Percentiles rank a stretch among this genome's conserved stretches.
These are phyloP conservation scores for Pharmacophagus antenor DNA, from an alignment of 2,888 invertebrate genomes.

Conservation along the genomic window DNA sequence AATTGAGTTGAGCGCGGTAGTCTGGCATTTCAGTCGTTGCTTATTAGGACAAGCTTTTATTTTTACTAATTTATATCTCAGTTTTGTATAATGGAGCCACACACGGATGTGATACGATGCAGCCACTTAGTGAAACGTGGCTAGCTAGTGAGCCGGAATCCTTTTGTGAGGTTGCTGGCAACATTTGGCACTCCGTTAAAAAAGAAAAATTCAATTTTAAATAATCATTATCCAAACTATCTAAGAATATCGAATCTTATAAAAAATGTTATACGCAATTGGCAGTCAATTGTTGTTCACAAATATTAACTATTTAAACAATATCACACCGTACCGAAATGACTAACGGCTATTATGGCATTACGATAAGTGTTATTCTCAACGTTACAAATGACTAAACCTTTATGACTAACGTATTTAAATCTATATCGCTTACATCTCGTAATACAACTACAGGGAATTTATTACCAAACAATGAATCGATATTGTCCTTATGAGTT, in stretches of 20 bases:
- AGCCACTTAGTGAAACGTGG: conserved; percentile 45
- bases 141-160: conserved; percentile 45
- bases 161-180: conserved; percentile 45
- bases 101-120: conserved; percentile 38
- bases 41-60: conserved; percentile 67
- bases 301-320: conserved; percentile 69
- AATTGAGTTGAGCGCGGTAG: conserved; percentile 43
- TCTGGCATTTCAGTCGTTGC: conserved; percentile 66
- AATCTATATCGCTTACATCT: conserved; percentile 69
- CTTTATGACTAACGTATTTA: conserved; percentile 57
- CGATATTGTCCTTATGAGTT: conserved; percentile 80
- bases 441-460: conserved; percentile 64
- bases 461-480: conserved; percentile 71
- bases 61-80: conserved; percentile 53
- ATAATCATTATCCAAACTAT: conserved; percentile 71
- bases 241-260: conserved; percentile 73
- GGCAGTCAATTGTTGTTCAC: conserved; percentile 77
- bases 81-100: conserved; percentile 45
- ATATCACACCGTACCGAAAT: conserved; percentile 70
- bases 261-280: conserved; percentile 75
- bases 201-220: conserved; percentile 65
- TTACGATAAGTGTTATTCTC: conserved; percentile 60
- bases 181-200: conserved; percentile 71
- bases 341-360: conserved; percentile 61
- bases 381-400: conserved; percentile 51